These are phyloP conservation scores for Diarsia mendica DNA, from an alignment of 2,888 invertebrate species.

Conservation along the genomic window DNA sequence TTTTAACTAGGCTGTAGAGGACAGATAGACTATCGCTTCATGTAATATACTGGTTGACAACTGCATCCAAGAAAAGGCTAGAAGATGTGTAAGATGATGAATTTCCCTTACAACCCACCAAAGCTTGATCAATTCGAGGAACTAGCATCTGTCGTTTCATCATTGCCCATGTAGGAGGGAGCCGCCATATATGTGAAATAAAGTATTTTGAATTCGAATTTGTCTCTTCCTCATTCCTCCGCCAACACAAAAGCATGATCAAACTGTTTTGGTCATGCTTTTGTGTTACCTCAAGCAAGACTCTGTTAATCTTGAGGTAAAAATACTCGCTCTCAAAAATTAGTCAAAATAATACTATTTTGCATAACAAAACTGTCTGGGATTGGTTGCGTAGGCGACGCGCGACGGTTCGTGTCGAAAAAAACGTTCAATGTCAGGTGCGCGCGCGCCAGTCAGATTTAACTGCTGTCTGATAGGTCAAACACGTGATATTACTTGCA, in stretches of 20 bases:
- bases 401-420: slow-evolving; percentile 33
- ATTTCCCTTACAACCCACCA: not conserved
- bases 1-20: too few relatives aligned
- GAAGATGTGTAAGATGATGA: not conserved
- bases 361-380: slow-evolving; percentile 31
- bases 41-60: too few relatives aligned
- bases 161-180: not conserved
- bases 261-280: too few relatives aligned
- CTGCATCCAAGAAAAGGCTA: too few relatives aligned
- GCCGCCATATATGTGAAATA: not conserved
- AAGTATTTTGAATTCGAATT: not conserved
- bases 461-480: slow-evolving; percentile 21
- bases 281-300: too few relatives aligned
- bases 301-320: too few relatives aligned
- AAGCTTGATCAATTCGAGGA: not conserved
- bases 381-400: slow-evolving; percentile 33
- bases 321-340: not conserved
- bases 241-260: not conserved
- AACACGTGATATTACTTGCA: slow-evolving; percentile 9
- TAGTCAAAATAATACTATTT: slow-evolving; percentile 14
- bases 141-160: not conserved
- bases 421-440: slow-evolving; percentile 55
- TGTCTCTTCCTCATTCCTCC: slow-evolving; percentile 4
- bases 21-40: too few relatives aligned
- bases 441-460: slow-evolving; percentile 13